Evolutionary conservation across 2,113 vertebrate species (phyloP).

Genomic region (Bubo scandiacus): DNA sequence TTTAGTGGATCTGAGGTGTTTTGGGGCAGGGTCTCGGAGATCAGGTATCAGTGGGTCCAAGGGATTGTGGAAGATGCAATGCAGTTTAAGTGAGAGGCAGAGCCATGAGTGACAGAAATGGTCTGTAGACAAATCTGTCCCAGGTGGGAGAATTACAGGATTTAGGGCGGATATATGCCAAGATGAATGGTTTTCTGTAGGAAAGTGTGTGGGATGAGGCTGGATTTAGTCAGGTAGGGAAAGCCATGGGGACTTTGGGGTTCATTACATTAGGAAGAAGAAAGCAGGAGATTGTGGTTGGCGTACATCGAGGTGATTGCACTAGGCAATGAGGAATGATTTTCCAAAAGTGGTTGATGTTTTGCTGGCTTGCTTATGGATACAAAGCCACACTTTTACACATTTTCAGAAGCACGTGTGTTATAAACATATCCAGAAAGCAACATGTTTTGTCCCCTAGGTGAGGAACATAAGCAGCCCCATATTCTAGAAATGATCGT

Average conservation of each 20-base stretch:
- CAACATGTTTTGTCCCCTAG: not conserved
- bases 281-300: not conserved
- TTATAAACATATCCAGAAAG: not conserved
- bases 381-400: not conserved
- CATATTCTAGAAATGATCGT: not conserved
- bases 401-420: fast-evolving
- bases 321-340: not conserved
- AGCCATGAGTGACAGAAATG: not conserved
- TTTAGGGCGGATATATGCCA: not conserved
- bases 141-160: not conserved
- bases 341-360: not conserved
- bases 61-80: not conserved
- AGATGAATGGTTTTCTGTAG: not conserved
- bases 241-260: not conserved
- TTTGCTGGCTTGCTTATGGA: not conserved
- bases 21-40: not conserved
- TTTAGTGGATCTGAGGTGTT: not conserved
- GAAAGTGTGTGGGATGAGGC: not conserved
- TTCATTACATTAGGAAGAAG: not conserved
- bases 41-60: not conserved
- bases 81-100: not conserved
- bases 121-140: not conserved
- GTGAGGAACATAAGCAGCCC: not conserved
- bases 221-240: not conserved
- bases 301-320: not conserved